These are phyloP conservation scores for Peromyscus polionotus DNA, from an alignment of 2,113 vertebrate genomes.

Conservation along the genomic window DNA sequence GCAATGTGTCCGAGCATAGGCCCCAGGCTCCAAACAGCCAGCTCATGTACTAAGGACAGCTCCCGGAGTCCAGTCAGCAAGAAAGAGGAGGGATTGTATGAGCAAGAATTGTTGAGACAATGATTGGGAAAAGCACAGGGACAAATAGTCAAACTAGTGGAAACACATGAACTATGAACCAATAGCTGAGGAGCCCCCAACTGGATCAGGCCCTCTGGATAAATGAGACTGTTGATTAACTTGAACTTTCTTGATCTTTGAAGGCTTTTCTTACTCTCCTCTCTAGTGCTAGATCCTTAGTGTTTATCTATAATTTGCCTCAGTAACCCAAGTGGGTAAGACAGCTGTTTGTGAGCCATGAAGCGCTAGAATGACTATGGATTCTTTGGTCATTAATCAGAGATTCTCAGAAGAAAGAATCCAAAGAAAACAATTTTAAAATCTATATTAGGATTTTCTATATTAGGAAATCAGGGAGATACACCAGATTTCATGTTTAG, in stretches of 20 bases:
- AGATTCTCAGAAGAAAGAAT: background rate
- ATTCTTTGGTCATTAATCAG: background rate
- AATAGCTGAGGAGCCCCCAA: too few species aligned
- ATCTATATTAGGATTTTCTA: background rate
- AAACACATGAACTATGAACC: too few species aligned
- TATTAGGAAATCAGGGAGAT: constrained; percentile 3
- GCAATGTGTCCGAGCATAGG: too few species aligned
- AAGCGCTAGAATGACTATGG: background rate
- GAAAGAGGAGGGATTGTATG: too few species aligned
- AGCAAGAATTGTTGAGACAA: too few species aligned
- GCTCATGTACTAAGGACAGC: too few species aligned
- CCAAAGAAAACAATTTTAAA: constrained; percentile 16
- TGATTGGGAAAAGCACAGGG: too few species aligned
- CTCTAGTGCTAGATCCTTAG: background rate
- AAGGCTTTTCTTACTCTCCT: background rate
- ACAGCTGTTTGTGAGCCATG: background rate
- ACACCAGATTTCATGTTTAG: background rate
- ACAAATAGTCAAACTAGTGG: too few species aligned
- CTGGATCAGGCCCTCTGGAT: too few species aligned
- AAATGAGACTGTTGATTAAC: background rate
- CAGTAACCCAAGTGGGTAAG: background rate
- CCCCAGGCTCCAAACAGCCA: too few species aligned
- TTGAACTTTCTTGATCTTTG: background rate
- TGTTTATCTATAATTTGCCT: background rate
- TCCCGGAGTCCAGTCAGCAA: too few species aligned